Base-by-base conservation (phyloP, 2,113 vertebrate genomes). In the Grallaria varia region DNA sequence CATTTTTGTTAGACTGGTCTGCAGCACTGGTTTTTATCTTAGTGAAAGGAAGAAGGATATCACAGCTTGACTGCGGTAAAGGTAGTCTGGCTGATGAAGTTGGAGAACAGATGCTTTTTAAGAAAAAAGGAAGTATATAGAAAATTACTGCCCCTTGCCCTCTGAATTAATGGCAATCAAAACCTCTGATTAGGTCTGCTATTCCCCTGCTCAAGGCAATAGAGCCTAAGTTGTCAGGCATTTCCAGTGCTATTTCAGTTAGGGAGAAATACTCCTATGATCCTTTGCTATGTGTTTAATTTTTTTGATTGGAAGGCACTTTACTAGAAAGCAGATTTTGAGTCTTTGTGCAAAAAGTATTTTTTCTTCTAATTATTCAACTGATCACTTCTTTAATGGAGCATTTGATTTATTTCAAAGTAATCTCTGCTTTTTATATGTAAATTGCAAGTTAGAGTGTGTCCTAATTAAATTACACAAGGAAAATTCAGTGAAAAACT, bases 401-500 rank as follows among this genome's bases (percentile, higher is more conserved):
- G 10, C 49, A 87, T 91, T 93, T 96, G 33, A 85, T 95, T 91
- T 87, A 95, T 96, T 94, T 96, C 59, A 94, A 83, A 95, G 67
- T 87, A 77, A 76, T 49, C n/a, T 89, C 83, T 87, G 35, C 87
- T 95, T 97, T 84, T 97, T 95, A 91, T 97, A 89, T 95, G 93
- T 84, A 96, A 93, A 97, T 96, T 21, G 63, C 0, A 5, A 87
- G 30, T 86, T 78, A 94, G 83, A 91, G 58, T 73, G 39, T 74
- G 21, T 87, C 78, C 35, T 90, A 92, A 95, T 95, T 96, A 83
- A 94, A 95, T 96, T 80, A 93, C 37, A 23, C 67, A 73, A 74
- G 52, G 55, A 59, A 90, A 92, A 93, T 42, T 27, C 60, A 82
- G 77, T 49, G 62, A 75, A 88, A 75, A 90, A 31, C 18, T 86